A percentile compares a stretch with the other conserved stretches of the same genome.
phyloP scores from a whole-genome alignment of 2,888 invertebrate genomes.

The Choristoneura rosaceana region DNA sequence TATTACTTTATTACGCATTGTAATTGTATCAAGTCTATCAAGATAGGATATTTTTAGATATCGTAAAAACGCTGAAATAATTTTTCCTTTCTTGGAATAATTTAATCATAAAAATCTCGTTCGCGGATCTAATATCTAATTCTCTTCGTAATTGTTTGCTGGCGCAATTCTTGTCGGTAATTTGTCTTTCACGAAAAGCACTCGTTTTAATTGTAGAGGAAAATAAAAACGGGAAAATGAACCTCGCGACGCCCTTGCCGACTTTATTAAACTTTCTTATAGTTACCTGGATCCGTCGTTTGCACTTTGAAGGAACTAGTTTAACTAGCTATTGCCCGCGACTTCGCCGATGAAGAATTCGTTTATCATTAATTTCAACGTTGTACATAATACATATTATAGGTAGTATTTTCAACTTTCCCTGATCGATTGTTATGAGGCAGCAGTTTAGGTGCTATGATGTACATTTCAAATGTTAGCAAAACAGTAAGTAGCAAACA shows the following conservation, averaged over 20 bases:
- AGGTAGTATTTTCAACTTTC: no score
- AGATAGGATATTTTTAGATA: no score
- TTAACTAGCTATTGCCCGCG: background rate
- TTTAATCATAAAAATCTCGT: conserved; percentile 18
- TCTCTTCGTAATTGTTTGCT: conserved; percentile 22
- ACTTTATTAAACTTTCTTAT: conserved; percentile 30
- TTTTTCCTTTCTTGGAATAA: conserved; percentile 6
- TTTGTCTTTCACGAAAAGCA: conserved; percentile 25
- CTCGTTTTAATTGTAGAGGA: conserved; percentile 43
- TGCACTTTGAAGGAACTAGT: background rate
- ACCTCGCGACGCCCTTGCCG: conserved; percentile 3
- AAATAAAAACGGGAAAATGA: conserved; percentile 33
- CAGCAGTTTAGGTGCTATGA: background rate
- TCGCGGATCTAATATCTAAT: conserved; percentile 25
- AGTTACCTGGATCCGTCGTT: background rate
- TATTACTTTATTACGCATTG: background rate
- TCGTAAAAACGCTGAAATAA: background rate
- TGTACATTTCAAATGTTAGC: no score
- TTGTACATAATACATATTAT: background rate
- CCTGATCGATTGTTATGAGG: no score
- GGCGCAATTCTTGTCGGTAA: conserved; percentile 18
- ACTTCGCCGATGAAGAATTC: no score
- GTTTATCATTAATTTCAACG: background rate
- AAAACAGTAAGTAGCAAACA: no score
- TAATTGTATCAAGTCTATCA: background rate